Percentiles rank a stretch among this genome's conserved stretches.
Evolutionary conservation across 2,888 invertebrate genomes (phyloP).

Genomic region (Clivina fossor): DNA sequence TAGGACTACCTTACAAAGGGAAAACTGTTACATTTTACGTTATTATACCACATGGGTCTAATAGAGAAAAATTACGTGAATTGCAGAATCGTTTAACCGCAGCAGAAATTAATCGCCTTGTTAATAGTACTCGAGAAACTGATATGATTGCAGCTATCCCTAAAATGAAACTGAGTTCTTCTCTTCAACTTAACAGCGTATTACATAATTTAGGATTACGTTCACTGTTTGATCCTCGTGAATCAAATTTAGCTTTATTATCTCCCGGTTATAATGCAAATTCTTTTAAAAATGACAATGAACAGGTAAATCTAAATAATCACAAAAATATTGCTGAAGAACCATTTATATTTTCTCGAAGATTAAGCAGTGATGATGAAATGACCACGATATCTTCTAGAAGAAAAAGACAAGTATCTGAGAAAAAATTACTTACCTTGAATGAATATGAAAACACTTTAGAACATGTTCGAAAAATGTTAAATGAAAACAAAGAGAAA

Average conservation of each 20-base stretch:
- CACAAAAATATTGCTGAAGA: neutral
- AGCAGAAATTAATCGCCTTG: conserved; percentile 56
- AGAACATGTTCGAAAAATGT: neutral
- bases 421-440: neutral
- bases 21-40: conserved; percentile 66
- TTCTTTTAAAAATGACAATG: neutral
- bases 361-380: neutral
- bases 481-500: neutral
- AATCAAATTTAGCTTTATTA: conserved; percentile 70
- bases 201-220: conserved; percentile 62
- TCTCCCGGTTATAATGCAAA: conserved; percentile 51
- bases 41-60: conserved; percentile 61
- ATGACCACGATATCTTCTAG: neutral
- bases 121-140: conserved; percentile 53
- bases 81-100: conserved; percentile 57
- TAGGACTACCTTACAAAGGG: conserved; percentile 73
- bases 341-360: conserved; percentile 10
- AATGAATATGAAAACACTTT: conserved; percentile 3
- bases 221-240: conserved; percentile 62
- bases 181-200: conserved; percentile 57
- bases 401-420: neutral
- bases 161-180: conserved; percentile 69
- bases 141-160: conserved; percentile 65
- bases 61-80: conserved; percentile 53
- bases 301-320: conserved; percentile 7